Evolutionary conservation across 92 coral and sea anemone species (phyloP), one percentile per base, ranked within the genome.

Genomic region (Epizoanthus rinbou): DNA sequence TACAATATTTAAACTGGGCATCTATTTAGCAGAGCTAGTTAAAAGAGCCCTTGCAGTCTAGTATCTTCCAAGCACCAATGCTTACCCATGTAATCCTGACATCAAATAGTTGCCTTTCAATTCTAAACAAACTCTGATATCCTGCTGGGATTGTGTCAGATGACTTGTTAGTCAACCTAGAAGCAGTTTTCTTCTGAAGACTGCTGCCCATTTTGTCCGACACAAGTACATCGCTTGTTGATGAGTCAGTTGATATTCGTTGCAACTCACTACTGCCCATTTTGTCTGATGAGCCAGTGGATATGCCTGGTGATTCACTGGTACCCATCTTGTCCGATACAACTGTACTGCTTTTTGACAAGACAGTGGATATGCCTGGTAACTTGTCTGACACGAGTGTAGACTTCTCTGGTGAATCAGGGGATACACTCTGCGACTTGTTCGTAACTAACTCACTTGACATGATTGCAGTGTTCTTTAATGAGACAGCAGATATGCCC

Each of bases 41-140:
- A n/a, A n/a, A n/a, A n/a, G n/a, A n/a, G n/a, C n/a, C n/a, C n/a
- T 50, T 10, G 14, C 14, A 50, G 54, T 50, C 53, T 47, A 47
- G 53, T 47, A 47, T 47, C 13, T 47, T 11, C 14, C 15, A 50
- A 73, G n/a, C 23, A 41, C 14, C 21, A 7, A 50, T 25, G 16
- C 70, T 78, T 78, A 78, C 82, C 82, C 71, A 78, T 9, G 82
- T 59, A 16, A 78, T 78, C 31, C 16, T 78, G 82, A 78, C 70
- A 50, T 63, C 4, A 6, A 41, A 10, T 14, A 78, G 71, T 21
- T 67, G 69, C 3, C 22, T 78, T 60, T 78, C 58, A 78, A 63
- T 62, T 63, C 16, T 10, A 78, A 78, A 78, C 35, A 78, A 37
- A 43, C 43, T 5, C 4, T 41, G 25, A 43, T 8, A 62, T 13